Base-by-base conservation (phyloP, 1,140 invertebrate species). In the Drosophila tani region DNA sequence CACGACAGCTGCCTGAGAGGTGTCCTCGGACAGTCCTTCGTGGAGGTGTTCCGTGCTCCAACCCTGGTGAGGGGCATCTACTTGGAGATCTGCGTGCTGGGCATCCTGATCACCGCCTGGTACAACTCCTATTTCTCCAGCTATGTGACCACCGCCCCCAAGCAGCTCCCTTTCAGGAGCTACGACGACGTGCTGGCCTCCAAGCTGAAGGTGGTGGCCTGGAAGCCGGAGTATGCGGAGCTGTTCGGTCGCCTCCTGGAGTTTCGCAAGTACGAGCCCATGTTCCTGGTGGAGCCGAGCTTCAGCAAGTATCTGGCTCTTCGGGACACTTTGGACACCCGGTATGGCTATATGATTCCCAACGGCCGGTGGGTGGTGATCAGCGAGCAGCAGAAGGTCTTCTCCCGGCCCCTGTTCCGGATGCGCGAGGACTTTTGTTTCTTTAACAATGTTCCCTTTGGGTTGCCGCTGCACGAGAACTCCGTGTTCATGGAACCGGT, bases 51-150 rank as follows among this genome's bases (percentile, higher is more conserved):
- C 0, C 38, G 66, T 11, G 76, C 91, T 0, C 87, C 91, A 2
- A 11, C 60, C 4, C 49, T 86, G 0, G 64, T 92, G 11, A 75
- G 91, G 1, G 73, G 67, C 17, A 92, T 85, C 3, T 92, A 92
- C 43, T 8, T 92, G 17, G 59, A 92, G 51, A 92, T 92, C 12
- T 92, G 84, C 41, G 17, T 88, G 5, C 35, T 92, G 17, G 91
- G 91, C 9, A 80, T 92, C 17, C 56, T 92, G 9, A 67, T 92
- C 5, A 91, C 91, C 3, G 86, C 80, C 17, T 91, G 84, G 73
- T 92, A 91, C 12, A 92, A 92, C 19, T 83, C 91, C 0, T 91
- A 87, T 50, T 92, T 92, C 49, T 88, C 91, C 12, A 79, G 91
- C 21, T 92, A 86, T 53, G 80, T 90, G 19, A 92, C 91, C 9